Conservation (phyloP, 2,113 vertebrate species). For the Lampris incognitus region DNA sequence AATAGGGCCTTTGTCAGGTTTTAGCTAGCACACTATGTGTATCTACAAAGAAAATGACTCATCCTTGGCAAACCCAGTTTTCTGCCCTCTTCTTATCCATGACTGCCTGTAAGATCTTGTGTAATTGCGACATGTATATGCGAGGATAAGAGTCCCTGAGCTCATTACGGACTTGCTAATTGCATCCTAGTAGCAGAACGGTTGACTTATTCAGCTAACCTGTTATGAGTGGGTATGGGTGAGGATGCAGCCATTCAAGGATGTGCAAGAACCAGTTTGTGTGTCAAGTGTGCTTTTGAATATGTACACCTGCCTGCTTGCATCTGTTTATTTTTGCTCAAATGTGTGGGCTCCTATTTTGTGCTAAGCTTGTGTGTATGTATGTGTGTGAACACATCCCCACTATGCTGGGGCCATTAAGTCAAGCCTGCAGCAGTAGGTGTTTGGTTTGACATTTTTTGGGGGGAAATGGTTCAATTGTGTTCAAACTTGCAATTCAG, state of each 20-base stretch:
- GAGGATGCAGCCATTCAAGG: background rate
- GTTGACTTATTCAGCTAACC: constrained; percentile 47
- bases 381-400: constrained; percentile 2
- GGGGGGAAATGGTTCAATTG: no score
- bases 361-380: background rate
- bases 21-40: no score
- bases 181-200: constrained; percentile 59
- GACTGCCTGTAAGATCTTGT: background rate
- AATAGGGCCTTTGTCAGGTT: no score
- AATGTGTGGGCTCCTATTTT: background rate
- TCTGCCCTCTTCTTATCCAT: background rate
- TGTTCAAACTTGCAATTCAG: no score
- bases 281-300: background rate
- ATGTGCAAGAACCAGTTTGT: background rate
- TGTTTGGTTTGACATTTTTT: no score
- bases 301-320: background rate
- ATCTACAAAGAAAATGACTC: no score
- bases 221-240: background rate
- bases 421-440: background rate
- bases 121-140: constrained; percentile 36
- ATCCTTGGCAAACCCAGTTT: background rate
- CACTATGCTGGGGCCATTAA: background rate
- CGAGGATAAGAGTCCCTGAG: constrained; percentile 44
- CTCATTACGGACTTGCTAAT: constrained; percentile 67
- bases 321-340: background rate